Evolutionary conservation across 1,140 invertebrate genomes (phyloP).

Genomic region (Brachionus sp.): DNA sequence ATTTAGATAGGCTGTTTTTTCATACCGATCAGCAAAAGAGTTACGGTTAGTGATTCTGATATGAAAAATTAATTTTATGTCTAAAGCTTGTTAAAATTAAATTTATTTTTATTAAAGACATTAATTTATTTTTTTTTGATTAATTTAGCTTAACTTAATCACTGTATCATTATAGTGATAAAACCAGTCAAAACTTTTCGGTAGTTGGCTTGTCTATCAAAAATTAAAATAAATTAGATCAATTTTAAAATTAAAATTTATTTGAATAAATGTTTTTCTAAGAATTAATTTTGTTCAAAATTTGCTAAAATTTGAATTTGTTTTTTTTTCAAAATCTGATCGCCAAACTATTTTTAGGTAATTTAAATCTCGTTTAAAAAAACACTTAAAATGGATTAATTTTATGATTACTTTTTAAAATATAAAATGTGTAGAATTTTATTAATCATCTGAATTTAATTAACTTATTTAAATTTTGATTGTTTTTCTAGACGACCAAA

Average conservation of each 20-base stretch:
- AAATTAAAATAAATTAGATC: not conserved
- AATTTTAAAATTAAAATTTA: not conserved
- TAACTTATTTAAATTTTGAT: not conserved
- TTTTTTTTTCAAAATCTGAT: not conserved
- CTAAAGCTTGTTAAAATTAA: not conserved
- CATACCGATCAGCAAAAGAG: not conserved
- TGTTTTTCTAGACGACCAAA: not conserved
- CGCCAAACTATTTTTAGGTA: not conserved
- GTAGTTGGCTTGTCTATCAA: not conserved
- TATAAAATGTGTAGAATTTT: too few relatives aligned
- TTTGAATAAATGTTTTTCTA: not conserved
- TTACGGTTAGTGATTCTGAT: not conserved
- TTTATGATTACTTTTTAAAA: not conserved
- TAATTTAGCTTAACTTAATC: constrained; percentile 21
- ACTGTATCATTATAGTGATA: constrained; percentile 36
- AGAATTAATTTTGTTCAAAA: not conserved
- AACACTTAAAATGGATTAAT: not conserved
- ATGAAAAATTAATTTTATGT: not conserved
- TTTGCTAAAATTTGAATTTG: not conserved
- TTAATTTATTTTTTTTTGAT: not conserved
- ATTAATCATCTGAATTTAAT: not conserved
- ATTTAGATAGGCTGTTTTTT: not conserved
- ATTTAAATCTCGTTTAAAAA: not conserved
- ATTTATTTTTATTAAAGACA: not conserved
- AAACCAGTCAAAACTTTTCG: constrained; percentile 13